phyloP scores from a whole-genome alignment of 23 tunicate species.

The Halocynthia aurantium region DNA sequence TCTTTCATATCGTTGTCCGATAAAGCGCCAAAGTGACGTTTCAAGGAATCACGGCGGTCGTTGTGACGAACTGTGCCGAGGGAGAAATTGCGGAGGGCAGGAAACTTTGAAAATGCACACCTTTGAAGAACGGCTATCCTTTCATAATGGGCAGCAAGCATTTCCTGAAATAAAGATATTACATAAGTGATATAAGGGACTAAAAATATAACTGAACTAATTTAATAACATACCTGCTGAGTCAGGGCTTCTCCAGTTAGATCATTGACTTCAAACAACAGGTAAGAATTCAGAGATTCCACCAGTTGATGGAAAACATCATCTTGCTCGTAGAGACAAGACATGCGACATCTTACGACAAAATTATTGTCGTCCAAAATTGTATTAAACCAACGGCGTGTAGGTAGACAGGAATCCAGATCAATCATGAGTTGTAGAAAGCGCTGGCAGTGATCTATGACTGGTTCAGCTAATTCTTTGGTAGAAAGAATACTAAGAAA shows the following conservation, averaged over 20 bases:
- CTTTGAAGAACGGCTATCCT: constrained; percentile 66
- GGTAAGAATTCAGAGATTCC: constrained; percentile 59
- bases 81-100: constrained; percentile 51
- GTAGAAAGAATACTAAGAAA: constrained; percentile 66
- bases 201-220: neutral
- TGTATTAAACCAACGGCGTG: constrained; percentile 87
- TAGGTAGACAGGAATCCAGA: constrained; percentile 83
- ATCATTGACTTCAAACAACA: constrained; percentile 94
- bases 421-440: constrained; percentile 94
- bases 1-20: constrained; percentile 42
- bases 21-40: constrained; percentile 39
- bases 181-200: neutral
- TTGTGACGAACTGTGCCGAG: constrained; percentile 58
- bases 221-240: constrained; percentile 23
- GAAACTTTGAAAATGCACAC: constrained; percentile 80
- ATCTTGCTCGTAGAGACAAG: constrained; percentile 66
- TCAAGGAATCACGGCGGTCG: constrained; percentile 56
- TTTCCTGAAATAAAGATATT: constrained; percentile 35
- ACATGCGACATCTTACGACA: constrained; percentile 78
- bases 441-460: constrained; percentile 71
- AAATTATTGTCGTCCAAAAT: constrained; percentile 58
- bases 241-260: constrained; percentile 86
- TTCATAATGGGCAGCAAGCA: constrained; percentile 74
- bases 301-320: constrained; percentile 92
- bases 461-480: constrained; percentile 44